Evolutionary conservation across 2,113 vertebrate species (phyloP), one percentile per base, ranked within the genome.

Genomic region (Australoheros scitulus): DNA sequence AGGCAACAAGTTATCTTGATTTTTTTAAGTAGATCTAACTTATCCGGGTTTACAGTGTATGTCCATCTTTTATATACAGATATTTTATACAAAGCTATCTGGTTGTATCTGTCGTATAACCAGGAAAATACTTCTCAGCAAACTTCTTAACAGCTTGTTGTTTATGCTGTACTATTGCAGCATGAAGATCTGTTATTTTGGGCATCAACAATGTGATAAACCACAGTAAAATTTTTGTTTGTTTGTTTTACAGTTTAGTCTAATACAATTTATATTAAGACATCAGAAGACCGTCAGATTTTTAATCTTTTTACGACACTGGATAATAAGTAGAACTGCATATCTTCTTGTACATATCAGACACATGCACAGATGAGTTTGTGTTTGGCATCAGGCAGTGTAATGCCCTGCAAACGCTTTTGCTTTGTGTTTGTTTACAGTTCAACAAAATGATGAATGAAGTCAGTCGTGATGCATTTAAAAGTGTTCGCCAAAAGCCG

Each of bases 381-480:
- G 43, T 15, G 14, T 47, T 47, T 47, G 43, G 43, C 13, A 47
- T 15, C 14, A 47, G 13, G 5, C 43, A 47, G 4, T 47, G 43
- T 13, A 47, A 47, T 47, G 13, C 13, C 13, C 43, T 14, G 2
- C 43, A 47, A 47, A 50, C 17, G 47, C 2, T 32, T 47, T 47
- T 26, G 15, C 11, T 80, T 47, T 81, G 64, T 63, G 7, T 83
- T 89, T 76, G 43, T 94, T 94, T 91, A 3, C 83, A 90, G 94
- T 94, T 58, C 79, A 59, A 17, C 91, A 96, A 82, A 86, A 99
- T 97, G 96, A 92, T 96, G 97, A 93, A 88, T 36, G 91, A 96
- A 5, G 7, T 79, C 36, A 88, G 32, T 38, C 85, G 38, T 22
- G 86, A 84, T 60, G 79, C 34, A 61, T 97, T 92, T 89, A 92